phyloP scores from a whole-genome alignment of 1,140 invertebrate species.

The Palaemon carinicauda region DNA sequence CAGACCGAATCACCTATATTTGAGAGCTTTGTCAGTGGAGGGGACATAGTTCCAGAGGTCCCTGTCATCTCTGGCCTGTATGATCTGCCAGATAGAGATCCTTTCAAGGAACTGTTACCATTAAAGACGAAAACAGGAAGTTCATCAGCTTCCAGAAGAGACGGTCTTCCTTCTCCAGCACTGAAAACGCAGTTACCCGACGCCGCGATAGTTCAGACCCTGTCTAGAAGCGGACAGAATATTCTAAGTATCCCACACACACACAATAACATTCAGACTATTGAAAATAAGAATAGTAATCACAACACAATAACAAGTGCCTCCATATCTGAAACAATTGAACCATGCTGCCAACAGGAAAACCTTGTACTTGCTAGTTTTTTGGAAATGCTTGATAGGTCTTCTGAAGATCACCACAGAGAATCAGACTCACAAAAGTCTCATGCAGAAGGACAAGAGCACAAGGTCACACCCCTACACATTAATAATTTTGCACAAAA shows the following conservation, averaged over 20 bases:
- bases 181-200: background rate
- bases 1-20: background rate
- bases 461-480: too few relatives aligned
- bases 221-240: too few relatives aligned
- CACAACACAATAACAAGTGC: background rate
- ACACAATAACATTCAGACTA: background rate
- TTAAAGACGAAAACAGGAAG: too few relatives aligned
- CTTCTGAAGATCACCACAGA: background rate
- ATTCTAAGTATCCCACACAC: background rate
- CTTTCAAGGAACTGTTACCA: constrained; percentile 4
- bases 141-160: background rate
- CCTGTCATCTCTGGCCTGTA: constrained; percentile 21
- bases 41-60: background rate
- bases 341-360: too few relatives aligned
- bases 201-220: too few relatives aligned
- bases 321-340: too few relatives aligned
- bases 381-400: background rate
- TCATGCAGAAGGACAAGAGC: background rate
- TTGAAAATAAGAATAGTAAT: background rate
- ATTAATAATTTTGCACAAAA: too few relatives aligned
- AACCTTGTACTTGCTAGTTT: background rate
- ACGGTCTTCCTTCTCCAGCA: background rate
- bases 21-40: background rate
- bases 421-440: background rate
- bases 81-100: constrained; percentile 9